Evolutionary conservation across 2,888 invertebrate species (phyloP).

Genomic region (Ypsolopha scabrella): DNA sequence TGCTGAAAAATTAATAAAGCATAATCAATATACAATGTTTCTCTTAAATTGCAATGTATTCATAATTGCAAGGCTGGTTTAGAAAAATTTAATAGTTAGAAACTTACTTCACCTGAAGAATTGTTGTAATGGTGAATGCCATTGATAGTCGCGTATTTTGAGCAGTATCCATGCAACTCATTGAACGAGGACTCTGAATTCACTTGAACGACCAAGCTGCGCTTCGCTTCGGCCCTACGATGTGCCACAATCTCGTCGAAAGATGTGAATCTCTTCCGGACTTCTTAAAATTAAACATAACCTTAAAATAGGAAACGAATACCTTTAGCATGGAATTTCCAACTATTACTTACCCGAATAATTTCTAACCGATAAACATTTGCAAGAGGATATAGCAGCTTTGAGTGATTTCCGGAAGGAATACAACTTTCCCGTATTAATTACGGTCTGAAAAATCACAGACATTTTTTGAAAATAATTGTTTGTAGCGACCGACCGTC

Average conservation of each 20-base stretch:
- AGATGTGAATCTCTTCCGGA: slow-evolving; percentile 34
- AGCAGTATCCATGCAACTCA: slow-evolving; percentile 79
- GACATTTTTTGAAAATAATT: slow-evolving; percentile 40
- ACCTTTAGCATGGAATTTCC: slow-evolving; percentile 4
- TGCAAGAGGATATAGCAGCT: slow-evolving; percentile 23
- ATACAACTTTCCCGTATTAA: slow-evolving; percentile 36
- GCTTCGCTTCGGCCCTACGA: slow-evolving; percentile 74
- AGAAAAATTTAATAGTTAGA: slow-evolving; percentile 5
- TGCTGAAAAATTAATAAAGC: slow-evolving; percentile 54
- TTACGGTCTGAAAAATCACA: slow-evolving; percentile 42
- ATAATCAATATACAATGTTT: too few relatives aligned
- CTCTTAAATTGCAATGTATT: too few relatives aligned
- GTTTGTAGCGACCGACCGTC: too few relatives aligned
- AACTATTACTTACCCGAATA: slow-evolving; percentile 34
- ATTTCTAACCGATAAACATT: slow-evolving; percentile 34
- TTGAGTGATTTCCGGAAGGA: slow-evolving; percentile 33
- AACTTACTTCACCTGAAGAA: slow-evolving; percentile 49
- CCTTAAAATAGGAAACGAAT: slow-evolving; percentile 25
- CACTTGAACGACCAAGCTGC: slow-evolving; percentile 82
- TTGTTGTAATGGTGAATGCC: slow-evolving; percentile 75
- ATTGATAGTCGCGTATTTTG: slow-evolving; percentile 73
- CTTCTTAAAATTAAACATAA: slow-evolving; percentile 40
- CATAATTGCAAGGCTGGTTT: too few relatives aligned
- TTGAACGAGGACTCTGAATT: slow-evolving; percentile 76
- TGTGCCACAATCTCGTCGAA: slow-evolving; percentile 72